Conservation (phyloP, 2,888 invertebrate genomes). For the Tinea trinotella region DNA sequence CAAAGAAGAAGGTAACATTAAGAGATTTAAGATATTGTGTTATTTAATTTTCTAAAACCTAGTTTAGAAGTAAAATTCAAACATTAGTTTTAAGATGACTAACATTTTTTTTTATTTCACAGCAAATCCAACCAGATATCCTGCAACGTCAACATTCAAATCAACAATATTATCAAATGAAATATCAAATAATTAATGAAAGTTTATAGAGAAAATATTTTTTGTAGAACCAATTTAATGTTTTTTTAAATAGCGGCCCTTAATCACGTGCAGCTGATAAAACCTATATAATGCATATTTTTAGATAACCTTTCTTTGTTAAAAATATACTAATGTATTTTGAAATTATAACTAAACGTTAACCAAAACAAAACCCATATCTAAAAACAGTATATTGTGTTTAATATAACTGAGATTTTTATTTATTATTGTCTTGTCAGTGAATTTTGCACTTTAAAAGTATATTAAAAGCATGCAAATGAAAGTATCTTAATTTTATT, state of each 20-base stretch:
- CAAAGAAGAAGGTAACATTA: no score
- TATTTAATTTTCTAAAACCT: no score
- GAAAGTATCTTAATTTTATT: neutral
- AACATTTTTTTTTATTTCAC: neutral
- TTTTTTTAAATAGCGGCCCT: constrained; percentile 4
- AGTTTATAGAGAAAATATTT: constrained; percentile 3
- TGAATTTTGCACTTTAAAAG: no score
- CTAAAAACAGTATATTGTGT: constrained; percentile 2
- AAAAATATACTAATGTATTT: constrained; percentile 9
- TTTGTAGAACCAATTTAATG: neutral
- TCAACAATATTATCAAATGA: constrained; percentile 4
- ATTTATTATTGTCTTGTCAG: no score
- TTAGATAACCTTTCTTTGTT: constrained; percentile 46
- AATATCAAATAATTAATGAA: constrained; percentile 1
- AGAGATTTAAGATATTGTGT: no score
- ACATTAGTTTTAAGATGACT: no score
- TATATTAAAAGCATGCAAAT: neutral
- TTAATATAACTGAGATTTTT: constrained; percentile 1
- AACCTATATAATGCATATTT: constrained; percentile 36
- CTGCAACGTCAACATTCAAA: constrained; percentile 8
- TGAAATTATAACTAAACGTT: constrained; percentile 1
- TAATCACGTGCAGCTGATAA: neutral
- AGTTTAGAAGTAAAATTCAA: no score
- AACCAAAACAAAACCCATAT: neutral
- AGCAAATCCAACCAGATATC: neutral